phyloP scores from a whole-genome alignment of 1,140 invertebrate genomes.

The Zeugodacus cucurbitae region DNA sequence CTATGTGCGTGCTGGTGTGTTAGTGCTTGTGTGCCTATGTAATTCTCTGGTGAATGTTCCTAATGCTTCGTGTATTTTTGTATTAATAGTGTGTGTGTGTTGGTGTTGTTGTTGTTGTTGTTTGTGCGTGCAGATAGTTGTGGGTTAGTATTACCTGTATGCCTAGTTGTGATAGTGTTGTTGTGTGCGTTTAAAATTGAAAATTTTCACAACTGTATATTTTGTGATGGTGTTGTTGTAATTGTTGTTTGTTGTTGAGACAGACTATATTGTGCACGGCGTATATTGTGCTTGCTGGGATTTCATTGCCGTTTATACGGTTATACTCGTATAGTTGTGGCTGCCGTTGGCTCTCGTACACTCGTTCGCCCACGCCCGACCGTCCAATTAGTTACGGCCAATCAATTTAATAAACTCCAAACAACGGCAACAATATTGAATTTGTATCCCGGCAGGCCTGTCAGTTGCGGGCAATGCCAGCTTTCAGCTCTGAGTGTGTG shows the following conservation, averaged over 20 bases:
- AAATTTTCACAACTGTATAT: neutral
- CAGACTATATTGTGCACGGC: neutral
- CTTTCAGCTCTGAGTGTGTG: neutral
- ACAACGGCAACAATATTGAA: constrained; percentile 32
- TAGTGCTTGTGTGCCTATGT: neutral
- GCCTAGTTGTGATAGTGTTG: neutral
- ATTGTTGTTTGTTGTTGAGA: neutral
- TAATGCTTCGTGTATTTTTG: neutral
- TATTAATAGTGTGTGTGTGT: neutral
- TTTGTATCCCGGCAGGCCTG: neutral
- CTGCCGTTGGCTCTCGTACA: neutral
- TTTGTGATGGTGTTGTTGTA: neutral
- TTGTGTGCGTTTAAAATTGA: constrained; percentile 20
- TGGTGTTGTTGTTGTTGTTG: neutral
- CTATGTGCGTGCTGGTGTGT: neutral
- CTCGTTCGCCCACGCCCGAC: neutral
- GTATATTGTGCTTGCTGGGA: neutral
- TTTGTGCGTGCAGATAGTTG: neutral
- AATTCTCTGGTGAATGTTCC: neutral
- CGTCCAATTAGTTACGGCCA: constrained; percentile 29
- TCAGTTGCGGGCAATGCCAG: neutral
- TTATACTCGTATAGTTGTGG: neutral
- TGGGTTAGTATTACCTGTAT: neutral
- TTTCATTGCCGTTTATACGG: neutral
- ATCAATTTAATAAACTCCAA: constrained; percentile 37